Evolutionary conservation across 2,113 vertebrate genomes (phyloP).

Genomic region (Malurus melanocephalus): DNA sequence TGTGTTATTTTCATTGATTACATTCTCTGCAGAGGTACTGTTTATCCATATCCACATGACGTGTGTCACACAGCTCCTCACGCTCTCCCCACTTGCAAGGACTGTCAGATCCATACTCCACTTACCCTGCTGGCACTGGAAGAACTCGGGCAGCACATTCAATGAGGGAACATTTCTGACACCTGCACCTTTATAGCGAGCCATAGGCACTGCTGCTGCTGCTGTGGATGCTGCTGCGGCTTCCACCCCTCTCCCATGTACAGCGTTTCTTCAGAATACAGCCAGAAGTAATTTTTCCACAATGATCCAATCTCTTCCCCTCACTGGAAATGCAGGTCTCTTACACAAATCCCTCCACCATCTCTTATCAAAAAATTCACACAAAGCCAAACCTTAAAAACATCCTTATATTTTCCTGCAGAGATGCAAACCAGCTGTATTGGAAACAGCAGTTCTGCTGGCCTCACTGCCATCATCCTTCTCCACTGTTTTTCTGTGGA

Average conservation of each 20-base stretch:
- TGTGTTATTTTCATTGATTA: neutral
- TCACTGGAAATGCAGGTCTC: neutral
- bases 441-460: slow-evolving; percentile 54
- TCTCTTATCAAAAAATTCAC: neutral
- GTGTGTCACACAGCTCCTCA: neutral
- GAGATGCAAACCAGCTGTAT: slow-evolving; percentile 39
- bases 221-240: neutral
- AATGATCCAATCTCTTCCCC: neutral
- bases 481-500: slow-evolving; percentile 61
- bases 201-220: slow-evolving; percentile 57
- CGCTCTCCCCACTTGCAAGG: accelerated
- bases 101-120: neutral
- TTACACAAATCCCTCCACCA: neutral
- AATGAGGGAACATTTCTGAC: slow-evolving; percentile 69
- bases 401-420: neutral
- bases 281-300: slow-evolving; percentile 4
- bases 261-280: neutral
- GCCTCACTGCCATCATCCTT: slow-evolving; percentile 77
- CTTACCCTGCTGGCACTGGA: slow-evolving; percentile 80
- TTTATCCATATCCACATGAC: neutral
- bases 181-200: slow-evolving; percentile 64
- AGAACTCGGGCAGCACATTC: slow-evolving; percentile 77
- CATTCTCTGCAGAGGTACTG: neutral
- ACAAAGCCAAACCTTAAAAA: slow-evolving; percentile 40
- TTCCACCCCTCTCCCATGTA: neutral